Conservation (phyloP, 2,797 vertebrate species). For the Lates japonicus region DNA sequence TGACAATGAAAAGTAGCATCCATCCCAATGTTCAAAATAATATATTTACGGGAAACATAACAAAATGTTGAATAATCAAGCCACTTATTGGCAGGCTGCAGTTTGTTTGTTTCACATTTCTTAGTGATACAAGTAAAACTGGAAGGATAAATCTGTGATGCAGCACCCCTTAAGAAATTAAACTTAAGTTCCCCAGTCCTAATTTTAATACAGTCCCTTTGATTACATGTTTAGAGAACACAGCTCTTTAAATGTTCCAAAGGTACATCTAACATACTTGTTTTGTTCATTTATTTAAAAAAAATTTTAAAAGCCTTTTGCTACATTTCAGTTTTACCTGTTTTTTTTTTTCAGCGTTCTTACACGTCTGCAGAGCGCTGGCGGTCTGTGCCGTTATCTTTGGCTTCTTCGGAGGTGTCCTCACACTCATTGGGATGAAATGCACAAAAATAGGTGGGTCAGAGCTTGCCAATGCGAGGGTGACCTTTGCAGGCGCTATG, state of each 20-base stretch:
- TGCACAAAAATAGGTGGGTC: conserved; percentile 90
- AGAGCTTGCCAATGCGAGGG: conserved; percentile 82
- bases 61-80: no score
- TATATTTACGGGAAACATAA: no score
- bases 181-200: no score
- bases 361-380: conserved; percentile 86
- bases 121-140: no score
- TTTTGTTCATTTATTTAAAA: not conserved
- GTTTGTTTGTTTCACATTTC: no score
- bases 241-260: no score
- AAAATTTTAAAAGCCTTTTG: not conserved
- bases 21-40: no score
- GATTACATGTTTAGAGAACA: not conserved
- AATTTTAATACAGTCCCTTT: no score
- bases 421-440: conserved; percentile 89
- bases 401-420: conserved; percentile 87
- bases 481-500: conserved; percentile 84
- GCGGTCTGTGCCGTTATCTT: conserved; percentile 84
- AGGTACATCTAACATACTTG: not conserved
- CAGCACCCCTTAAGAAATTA: not conserved
- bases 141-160: no score
- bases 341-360: conserved; percentile 72
- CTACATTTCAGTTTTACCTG: not conserved
- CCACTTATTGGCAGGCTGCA: no score
- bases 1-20: no score